A percentile compares a stretch with the other conserved stretches of the same genome.
Conservation (phyloP, 2,113 vertebrate genomes). For the Cettia cetti region DNA sequence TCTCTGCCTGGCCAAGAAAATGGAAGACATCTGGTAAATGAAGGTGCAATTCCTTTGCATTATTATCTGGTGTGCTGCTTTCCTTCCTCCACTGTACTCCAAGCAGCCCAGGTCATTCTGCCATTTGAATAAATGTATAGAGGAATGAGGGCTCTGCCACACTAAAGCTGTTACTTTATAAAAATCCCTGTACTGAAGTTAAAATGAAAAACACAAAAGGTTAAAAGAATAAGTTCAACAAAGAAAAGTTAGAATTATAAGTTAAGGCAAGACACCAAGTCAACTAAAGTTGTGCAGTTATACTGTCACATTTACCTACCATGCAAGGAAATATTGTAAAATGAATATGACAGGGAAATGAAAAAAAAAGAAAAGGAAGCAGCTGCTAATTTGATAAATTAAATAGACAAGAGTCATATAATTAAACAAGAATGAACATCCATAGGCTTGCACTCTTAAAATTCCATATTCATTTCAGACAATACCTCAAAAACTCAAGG, state of each 20-base stretch:
- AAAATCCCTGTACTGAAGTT: neutral
- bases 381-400: neutral
- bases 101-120: neutral
- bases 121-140: neutral
- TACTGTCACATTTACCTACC: neutral
- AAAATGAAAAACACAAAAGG: neutral
- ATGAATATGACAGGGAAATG: neutral
- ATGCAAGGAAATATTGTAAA: neutral
- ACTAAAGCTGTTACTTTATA: neutral
- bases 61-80: neutral
- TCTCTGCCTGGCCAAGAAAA: neutral
- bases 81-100: neutral
- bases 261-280: neutral
- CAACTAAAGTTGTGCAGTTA: neutral
- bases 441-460: neutral
- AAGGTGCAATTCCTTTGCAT: neutral
- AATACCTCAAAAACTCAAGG: neutral
- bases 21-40: neutral
- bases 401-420: neutral
- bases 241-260: neutral
- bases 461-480: neutral
- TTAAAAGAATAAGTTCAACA: neutral
- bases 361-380: neutral
- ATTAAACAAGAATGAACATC: neutral
- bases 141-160: neutral